These are phyloP conservation scores for Thunnus albacares DNA, from an alignment of 2,797 vertebrate genomes.

Conservation along the genomic window DNA sequence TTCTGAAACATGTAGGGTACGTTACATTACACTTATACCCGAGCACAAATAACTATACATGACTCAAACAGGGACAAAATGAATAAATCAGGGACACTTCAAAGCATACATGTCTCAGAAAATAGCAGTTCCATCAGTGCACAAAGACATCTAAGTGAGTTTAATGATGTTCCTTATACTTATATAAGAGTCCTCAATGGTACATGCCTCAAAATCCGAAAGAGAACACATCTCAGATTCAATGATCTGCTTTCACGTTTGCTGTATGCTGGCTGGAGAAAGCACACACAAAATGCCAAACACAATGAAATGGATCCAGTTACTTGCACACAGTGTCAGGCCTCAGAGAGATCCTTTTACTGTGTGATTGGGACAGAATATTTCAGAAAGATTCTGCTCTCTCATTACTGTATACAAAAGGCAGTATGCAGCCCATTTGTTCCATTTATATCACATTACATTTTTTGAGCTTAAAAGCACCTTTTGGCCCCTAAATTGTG, in stretches of 20 bases:
- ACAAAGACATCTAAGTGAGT: conserved; percentile 37
- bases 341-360: conserved; percentile 20
- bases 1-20: conserved; percentile 16
- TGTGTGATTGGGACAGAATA: conserved; percentile 11
- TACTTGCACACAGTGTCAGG: conserved; percentile 31
- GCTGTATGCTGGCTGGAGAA: conserved; percentile 32
- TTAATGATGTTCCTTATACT: conserved; percentile 48
- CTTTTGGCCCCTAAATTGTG: not conserved
- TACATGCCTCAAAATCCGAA: conserved; percentile 32
- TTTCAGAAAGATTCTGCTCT: conserved; percentile 9
- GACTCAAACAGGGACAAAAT: conserved; percentile 26
- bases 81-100: conserved; percentile 46
- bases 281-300: conserved; percentile 51
- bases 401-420: conserved; percentile 6
- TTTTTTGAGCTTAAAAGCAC: not conserved
- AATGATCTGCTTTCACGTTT: conserved; percentile 41
- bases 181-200: conserved; percentile 27
- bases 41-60: conserved; percentile 44
- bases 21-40: conserved; percentile 33
- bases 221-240: conserved; percentile 31
- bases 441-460: not conserved
- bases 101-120: conserved; percentile 37
- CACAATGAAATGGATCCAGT: conserved; percentile 49
- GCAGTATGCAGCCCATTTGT: not conserved
- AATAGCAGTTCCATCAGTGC: conserved; percentile 43